Percentiles rank a stretch among this genome's conserved stretches.
phyloP scores from a whole-genome alignment of 2,888 invertebrate genomes.

The Blera fallax region DNA sequence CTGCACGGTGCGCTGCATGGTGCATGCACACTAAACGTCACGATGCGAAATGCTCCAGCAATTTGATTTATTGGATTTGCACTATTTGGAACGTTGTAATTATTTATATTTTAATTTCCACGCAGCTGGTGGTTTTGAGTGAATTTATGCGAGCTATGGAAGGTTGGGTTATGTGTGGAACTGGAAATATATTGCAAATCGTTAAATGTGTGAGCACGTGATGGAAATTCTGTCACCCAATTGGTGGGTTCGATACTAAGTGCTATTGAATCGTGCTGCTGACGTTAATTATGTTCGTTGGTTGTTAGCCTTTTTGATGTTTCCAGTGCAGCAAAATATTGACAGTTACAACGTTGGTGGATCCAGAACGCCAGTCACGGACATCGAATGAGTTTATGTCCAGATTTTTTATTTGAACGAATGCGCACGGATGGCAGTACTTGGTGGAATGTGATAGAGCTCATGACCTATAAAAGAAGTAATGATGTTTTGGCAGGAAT shows the following conservation, averaged over 20 bases:
- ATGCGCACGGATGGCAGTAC: neutral
- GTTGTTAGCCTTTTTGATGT: neutral
- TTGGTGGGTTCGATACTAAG: neutral
- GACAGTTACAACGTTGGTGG: neutral
- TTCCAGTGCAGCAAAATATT: neutral
- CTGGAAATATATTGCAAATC: neutral
- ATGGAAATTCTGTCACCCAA: neutral
- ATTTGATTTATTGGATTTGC: conserved; percentile 48
- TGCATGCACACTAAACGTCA: neutral
- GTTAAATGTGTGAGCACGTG: neutral
- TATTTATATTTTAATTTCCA: conserved; percentile 45
- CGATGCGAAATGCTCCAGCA: neutral
- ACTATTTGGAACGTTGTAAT: conserved; percentile 46
- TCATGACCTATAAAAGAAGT: too few relatives aligned
- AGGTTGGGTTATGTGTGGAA: neutral
- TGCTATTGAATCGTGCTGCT: neutral
- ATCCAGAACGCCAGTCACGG: neutral
- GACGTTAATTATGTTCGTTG: neutral
- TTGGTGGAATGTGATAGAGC: too few relatives aligned
- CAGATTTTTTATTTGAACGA: neutral
- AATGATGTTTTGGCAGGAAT: too few relatives aligned
- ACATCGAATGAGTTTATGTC: neutral
- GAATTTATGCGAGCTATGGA: neutral
- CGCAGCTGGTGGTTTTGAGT: conserved; percentile 22
- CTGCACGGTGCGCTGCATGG: neutral